These are phyloP conservation scores for Drosophila punjabiensis DNA, from an alignment of 1,140 invertebrate species.

Conservation along the genomic window DNA sequence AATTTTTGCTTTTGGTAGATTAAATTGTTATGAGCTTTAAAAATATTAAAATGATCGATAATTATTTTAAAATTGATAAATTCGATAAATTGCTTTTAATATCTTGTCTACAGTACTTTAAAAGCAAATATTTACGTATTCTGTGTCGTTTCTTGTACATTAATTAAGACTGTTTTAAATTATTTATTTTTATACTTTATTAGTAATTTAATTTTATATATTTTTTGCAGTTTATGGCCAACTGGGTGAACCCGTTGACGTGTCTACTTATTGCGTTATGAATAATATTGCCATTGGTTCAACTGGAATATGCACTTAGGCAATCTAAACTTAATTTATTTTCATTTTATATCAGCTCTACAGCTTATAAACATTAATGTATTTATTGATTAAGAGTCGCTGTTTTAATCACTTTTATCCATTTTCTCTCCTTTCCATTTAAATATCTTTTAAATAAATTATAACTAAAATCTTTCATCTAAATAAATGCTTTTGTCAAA, in stretches of 20 bases:
- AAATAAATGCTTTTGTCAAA: constrained; percentile 27
- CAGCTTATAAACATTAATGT: not conserved
- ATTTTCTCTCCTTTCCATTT: not conserved
- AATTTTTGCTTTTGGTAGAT: too few relatives aligned
- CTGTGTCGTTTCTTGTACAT: not conserved
- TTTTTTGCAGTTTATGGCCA: constrained; percentile 28
- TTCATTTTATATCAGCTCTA: not conserved
- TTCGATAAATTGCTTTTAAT: too few relatives aligned
- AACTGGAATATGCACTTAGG: constrained; percentile 13
- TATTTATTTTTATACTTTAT: not conserved
- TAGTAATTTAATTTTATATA: not conserved
- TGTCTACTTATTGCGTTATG: not conserved
- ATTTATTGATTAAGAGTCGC: constrained; percentile 4
- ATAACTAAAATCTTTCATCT: not conserved
- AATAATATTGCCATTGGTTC: constrained; percentile 12
- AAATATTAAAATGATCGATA: too few relatives aligned
- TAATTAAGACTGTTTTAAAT: not conserved
- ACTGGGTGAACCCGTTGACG: not conserved
- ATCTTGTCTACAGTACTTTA: too few relatives aligned
- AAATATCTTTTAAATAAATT: not conserved
- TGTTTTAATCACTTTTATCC: not conserved
- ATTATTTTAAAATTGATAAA: too few relatives aligned
- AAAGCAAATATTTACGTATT: too few relatives aligned
- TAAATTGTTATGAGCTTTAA: too few relatives aligned
- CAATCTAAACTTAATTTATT: not conserved